Evolutionary conservation across 2,113 vertebrate species (phyloP), one percentile per base, ranked within the genome.

Genomic region (Alouatta palliata): DNA sequence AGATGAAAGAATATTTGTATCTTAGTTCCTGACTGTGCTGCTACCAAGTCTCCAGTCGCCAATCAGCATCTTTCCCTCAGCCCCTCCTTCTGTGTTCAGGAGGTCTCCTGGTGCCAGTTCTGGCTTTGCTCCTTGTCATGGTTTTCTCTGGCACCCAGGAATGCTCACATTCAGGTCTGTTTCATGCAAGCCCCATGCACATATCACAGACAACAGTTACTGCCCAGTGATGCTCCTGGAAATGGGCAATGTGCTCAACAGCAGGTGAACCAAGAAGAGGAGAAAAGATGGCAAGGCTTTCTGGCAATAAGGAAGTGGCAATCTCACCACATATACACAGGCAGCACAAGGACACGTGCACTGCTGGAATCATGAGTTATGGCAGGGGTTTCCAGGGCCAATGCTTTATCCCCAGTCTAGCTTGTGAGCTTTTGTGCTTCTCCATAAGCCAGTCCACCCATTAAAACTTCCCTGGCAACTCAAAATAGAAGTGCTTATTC

Each of bases 1-100:
- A 94, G 32, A 76, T 37, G 58, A 82, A 94, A 94, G 61, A 92
- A 47, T 84, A 56, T 40, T 81, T 87, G 3, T 58, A 87, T 83
- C 86, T 86, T 37, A 52, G 5, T 76, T 82, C 45, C 77, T 86
- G 49, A 90, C 9, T 11, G 8, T 2, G 5, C 37, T 70, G 25
- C 32, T 54, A 56, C 45, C 37, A 76, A 25, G 1, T 76, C 20
- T 6, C 47, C 2, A 1, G 23, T 9, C 61, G 21, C 58, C 16
- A 0, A 6, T 6, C 8, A 1, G 68, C 2, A 1, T 23, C 47
- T n/a, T 61, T 71, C 76, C 43, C 37, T n/a, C 35, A 8, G 27
- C 6, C 58, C 52, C 32, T 68, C 0, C n/a, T 49, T 82, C 40
- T 32, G 45, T 43, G 64, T 58, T 47, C 40, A n/a, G 16, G 23